Conservation (phyloP, 2,113 vertebrate species). For the Peromyscus maniculatus region DNA sequence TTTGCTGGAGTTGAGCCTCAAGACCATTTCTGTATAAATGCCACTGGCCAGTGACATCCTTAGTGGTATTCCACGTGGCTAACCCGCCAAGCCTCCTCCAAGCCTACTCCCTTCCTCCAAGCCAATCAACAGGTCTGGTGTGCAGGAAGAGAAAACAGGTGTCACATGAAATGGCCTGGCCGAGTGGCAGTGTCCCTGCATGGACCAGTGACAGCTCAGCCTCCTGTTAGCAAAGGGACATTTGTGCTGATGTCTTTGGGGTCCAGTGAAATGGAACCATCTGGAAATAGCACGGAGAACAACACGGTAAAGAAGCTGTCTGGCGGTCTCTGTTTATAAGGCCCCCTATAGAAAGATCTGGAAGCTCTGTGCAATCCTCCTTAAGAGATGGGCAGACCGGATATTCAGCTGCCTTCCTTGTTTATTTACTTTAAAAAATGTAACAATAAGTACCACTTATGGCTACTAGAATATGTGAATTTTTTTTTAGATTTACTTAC, state of each 20-base stretch:
- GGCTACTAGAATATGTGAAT: neutral
- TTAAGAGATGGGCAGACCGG: neutral
- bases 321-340: slow-evolving; percentile 21
- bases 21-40: neutral
- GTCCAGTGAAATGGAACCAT: neutral
- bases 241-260: slow-evolving; percentile 42
- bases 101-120: neutral
- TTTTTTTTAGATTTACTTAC: neutral
- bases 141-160: neutral
- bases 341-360: neutral
- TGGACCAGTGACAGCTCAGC: slow-evolving; percentile 1
- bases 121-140: neutral
- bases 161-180: neutral
- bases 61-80: neutral
- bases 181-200: neutral
- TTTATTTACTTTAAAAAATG: neutral
- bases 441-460: neutral
- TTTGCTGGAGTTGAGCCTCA: neutral
- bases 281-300: neutral
- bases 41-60: neutral
- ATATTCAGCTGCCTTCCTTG: neutral
- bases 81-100: neutral
- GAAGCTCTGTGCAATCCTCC: neutral
- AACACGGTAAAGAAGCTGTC: neutral
- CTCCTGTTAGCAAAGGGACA: slow-evolving; percentile 15